Base-by-base conservation (phyloP, 2,797 vertebrate species). In the Chaetodon trifasciatus region DNA sequence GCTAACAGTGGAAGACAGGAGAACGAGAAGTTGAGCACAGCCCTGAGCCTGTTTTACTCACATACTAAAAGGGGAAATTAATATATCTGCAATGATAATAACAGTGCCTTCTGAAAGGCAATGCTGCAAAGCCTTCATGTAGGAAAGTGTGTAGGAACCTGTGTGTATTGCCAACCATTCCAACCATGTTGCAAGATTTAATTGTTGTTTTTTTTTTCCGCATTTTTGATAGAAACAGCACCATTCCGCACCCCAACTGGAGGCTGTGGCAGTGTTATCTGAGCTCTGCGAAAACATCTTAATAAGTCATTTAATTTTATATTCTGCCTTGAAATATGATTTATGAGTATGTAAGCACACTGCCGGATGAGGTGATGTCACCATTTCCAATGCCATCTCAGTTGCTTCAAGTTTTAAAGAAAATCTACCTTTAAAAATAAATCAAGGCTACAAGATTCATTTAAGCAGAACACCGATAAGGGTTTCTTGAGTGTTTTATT, bases 401-500 rank as follows among this genome's bases (percentile, higher is more conserved):
- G 63, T 70, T 77, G 44, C 62, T 42, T 61, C 15, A 1, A 76
- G 42, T 78, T 81, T 84, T 60, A 19, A 52, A 66, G 53, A 83
- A 78, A 79, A 80, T 74, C 24, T 68, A 32, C 46, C 70, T 86
- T 76, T 82, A 56, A 89, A 87, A 86, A 89, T 84, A 83, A 88
- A 82, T 83, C 70, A 85, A 64, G 65, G 58, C 75, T 73, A 58
- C 55, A 71, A 83, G 79, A 89, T 89, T 68, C 40, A 88, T 87
- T 84, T 69, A 63, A 71, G 55, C 72, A 78, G 57, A 83, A 74
- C 37, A 67, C 37, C 15, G 74, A 87, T 85, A 86, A 84, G 73
- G 62, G 61, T 82, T 76, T 79, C 52, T 11, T 58, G 52, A 72
- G 70, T 83, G 84, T 86, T 90, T 91, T 88, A 89, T 86, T 79